phyloP scores from a whole-genome alignment of 2,888 invertebrate genomes.

The Thymelicus sylvestris region DNA sequence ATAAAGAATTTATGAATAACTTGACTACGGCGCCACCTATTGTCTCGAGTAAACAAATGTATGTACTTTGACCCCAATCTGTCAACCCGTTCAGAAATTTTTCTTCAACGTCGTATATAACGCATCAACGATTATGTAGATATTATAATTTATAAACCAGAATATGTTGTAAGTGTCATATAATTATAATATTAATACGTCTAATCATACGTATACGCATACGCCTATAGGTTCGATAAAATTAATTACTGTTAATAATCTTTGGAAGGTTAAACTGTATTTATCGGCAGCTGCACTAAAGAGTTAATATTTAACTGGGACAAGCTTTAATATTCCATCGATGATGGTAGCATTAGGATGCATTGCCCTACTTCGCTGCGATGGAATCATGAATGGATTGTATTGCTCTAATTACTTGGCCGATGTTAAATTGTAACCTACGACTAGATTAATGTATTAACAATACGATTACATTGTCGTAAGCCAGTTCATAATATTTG shows the following conservation, averaged over 20 bases:
- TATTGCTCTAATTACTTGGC: constrained; percentile 32
- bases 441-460: constrained; percentile 16
- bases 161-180: no score
- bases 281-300: constrained; percentile 32
- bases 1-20: no score
- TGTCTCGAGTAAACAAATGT: no score
- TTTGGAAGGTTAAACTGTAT: constrained; percentile 4
- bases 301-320: constrained; percentile 33
- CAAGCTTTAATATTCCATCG: constrained; percentile 34
- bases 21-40: no score
- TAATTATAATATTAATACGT: no score
- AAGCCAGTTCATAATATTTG: neutral
- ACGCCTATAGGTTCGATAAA: neutral
- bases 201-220: neutral
- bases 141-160: no score
- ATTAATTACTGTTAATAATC: constrained; percentile 10
- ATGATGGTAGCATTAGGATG: constrained; percentile 31
- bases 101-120: no score
- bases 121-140: no score
- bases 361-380: constrained; percentile 19
- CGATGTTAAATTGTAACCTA: constrained; percentile 12
- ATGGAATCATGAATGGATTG: constrained; percentile 35
- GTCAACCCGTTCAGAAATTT: no score
- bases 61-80: no score
- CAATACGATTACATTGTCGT: neutral